Percentiles rank a stretch among this genome's conserved stretches.
Conservation (phyloP, 2,113 vertebrate species). For the Apteryx owenii region DNA sequence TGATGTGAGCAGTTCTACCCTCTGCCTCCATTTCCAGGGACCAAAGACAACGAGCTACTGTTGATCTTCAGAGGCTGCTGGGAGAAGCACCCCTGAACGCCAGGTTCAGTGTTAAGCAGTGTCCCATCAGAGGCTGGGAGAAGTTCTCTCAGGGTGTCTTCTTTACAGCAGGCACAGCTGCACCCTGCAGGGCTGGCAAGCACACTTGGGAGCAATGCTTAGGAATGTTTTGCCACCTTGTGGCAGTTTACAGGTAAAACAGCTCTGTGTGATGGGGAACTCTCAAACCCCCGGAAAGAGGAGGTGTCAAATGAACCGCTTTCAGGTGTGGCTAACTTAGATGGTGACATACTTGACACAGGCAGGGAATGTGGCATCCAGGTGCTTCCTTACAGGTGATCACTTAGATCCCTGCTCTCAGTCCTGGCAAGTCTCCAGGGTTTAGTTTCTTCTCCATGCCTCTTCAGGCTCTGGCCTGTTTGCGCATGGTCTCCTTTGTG, state of each 20-base stretch:
- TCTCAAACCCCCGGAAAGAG: fast-evolving
- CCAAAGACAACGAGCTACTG: background rate
- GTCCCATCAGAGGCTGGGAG: background rate
- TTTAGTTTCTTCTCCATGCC: background rate
- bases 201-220: background rate
- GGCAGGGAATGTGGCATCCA: background rate
- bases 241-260: background rate
- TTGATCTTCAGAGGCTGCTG: background rate
- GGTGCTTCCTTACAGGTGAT: background rate
- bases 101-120: fast-evolving
- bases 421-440: background rate
- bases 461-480: background rate
- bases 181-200: background rate
- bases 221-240: constrained; percentile 17
- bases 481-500: background rate
- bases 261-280: fast-evolving
- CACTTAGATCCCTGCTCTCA: background rate
- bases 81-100: background rate
- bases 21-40: background rate
- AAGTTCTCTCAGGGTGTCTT: background rate
- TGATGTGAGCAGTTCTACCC: background rate
- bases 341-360: background rate
- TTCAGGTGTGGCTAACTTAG: background rate
- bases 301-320: background rate
- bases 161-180: background rate